Base-by-base conservation (phyloP, 2,888 invertebrate species). In the Sphaerophoria taeniata region DNA sequence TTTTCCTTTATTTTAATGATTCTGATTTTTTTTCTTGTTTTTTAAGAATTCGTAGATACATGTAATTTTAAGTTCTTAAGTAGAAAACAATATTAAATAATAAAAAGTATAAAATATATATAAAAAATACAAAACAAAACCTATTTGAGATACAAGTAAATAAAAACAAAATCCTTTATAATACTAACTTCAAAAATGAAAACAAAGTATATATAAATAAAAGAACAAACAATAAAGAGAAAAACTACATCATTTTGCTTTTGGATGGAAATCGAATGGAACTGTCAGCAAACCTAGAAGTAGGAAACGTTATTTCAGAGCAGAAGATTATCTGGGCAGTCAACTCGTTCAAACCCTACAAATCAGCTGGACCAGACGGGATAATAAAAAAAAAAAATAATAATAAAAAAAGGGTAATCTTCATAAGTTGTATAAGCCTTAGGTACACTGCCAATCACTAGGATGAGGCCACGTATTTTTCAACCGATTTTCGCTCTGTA, bases 31-130 rank as follows among this genome's bases (percentile, higher is more conserved):
- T 43, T 43, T 43, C 51, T 73, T 74, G 43, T 81, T 75, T 79
- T 84, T 84, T 84, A 84, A 80, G 84, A 84, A 84, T 84, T 84
- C 84, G 55, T 79, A 84, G 84, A 80, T 84, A 84, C 84, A 80
- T 84, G 80, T 84, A 80, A 80, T 84, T 84, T 84, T 84, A 84
- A 84, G 84, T 84, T 84, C 80, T 75, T 83, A 49, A 84, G 84
- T 84, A 84, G 84, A 79, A 79, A 80, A 75, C 80, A 79, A 84
- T 72, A 84, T 84, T 71, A 79, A 79, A 84, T 79, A 84, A 79
- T 24, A 63, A 61, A 12, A 76, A 61, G 24, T 24, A 24, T 24
- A 73, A 74, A 49, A 33, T 58, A 58, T 47, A 58, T 71, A 60
- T 49, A 45, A 75, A 39, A 81, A 49, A 24, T 24, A 24, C 24